A percentile compares a stretch with the other conserved stretches of the same genome.
These are phyloP conservation scores for Chymomyza amoena DNA, from an alignment of 2,888 invertebrate genomes.

Conservation along the genomic window DNA sequence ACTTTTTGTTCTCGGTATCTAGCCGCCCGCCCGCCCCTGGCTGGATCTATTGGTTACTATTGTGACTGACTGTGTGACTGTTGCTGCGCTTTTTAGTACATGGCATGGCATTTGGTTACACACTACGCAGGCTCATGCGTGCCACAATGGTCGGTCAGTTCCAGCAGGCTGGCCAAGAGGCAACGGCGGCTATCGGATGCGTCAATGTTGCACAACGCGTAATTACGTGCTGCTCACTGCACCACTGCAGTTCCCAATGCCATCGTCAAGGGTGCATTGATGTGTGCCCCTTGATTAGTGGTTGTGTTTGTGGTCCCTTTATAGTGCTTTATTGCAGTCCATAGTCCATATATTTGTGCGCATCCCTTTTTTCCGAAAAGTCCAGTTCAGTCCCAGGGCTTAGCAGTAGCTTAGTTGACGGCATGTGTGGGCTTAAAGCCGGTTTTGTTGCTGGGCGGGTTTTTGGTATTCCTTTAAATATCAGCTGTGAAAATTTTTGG, in stretches of 20 bases:
- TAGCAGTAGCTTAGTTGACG: background rate
- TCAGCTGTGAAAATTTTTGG: background rate
- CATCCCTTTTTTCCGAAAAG: background rate
- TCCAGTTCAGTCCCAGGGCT: background rate
- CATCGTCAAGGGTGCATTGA: slow-evolving; percentile 24
- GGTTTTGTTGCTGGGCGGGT: background rate
- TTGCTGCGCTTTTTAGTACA: slow-evolving; percentile 13
- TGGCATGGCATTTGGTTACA: slow-evolving; percentile 1
- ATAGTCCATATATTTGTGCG: slow-evolving; percentile 12
- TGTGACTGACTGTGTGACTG: slow-evolving; percentile 5
- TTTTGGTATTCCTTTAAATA: too few relatives aligned
- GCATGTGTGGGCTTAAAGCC: background rate
- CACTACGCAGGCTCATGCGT: slow-evolving; percentile 28
- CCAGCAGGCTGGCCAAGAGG: background rate
- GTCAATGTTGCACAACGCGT: background rate
- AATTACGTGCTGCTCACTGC: background rate
- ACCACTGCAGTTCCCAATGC: background rate
- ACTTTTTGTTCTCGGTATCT: too few relatives aligned
- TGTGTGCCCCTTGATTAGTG: slow-evolving; percentile 36
- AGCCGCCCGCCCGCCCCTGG: too few relatives aligned
- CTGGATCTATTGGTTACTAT: background rate
- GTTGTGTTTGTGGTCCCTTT: slow-evolving; percentile 3
- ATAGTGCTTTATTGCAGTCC: slow-evolving; percentile 20
- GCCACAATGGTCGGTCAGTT: slow-evolving; percentile 30
- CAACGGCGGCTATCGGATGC: background rate